Evolutionary conservation across 2,113 vertebrate genomes (phyloP), one percentile per base, ranked within the genome.

Genomic region (Toxotes chatareus): DNA sequence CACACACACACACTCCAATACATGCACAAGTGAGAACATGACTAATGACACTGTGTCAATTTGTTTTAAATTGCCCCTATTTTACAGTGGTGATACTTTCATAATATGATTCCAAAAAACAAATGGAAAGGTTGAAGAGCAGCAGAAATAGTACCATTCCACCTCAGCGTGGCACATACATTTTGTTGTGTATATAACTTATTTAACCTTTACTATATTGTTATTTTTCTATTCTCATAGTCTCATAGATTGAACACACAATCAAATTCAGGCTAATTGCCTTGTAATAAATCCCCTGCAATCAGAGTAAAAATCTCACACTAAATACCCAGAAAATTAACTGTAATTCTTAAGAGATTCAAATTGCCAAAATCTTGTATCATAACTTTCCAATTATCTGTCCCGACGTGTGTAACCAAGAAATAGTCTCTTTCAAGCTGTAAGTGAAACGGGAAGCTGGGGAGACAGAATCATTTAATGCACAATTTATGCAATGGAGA

Each of bases 401-500:
- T 70, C 53, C 32, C 3, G 19, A 79, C 42, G 44, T 36, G 19
- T 73, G 19, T 73, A 73, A 82, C 76, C 44, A 61, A 74, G 73
- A 75, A 76, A 38, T n/a, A 5, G 12, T 64, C 27, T 71, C 36
- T 73, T 44, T 84, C 49, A 34, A 42, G 67, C 73, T 76, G 57
- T 57, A 70, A 79, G 72, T 10, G 66, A 76, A 85, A 61, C 23
- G 31, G 66, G n/a, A 67, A 57, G 49, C 67, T 69, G 44, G 64
- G n/a, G 7, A 76, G 53, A 57, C 67, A 51, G 36, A 80, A 34
- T 83, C 46, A 77, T 76, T 91, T 56, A 74, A 73, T 59, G 46
- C 46, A 57, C 80, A 76, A 83, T 91, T 86, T 85, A 87, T 78
- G 74, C 88, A 80, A 42, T 17, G 6, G 16, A 83, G 80, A 56